Conservation (phyloP, 2,888 invertebrate species). For the Ernsta delagoae region DNA sequence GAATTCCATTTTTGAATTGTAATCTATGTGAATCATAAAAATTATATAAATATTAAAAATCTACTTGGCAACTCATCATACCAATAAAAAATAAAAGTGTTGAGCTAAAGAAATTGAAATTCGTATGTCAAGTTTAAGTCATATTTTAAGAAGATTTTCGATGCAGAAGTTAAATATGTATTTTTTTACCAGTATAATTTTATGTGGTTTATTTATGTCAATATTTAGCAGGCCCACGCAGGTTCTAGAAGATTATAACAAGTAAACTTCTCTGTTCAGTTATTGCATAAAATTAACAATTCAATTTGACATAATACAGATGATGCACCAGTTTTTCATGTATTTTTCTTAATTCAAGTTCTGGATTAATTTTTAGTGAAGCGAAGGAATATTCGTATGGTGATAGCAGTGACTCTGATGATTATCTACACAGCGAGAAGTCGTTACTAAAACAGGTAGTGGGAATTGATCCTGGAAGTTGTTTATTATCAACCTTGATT, state of each 20-base stretch:
- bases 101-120: background rate
- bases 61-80: no score
- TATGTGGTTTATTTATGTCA: conserved; percentile 40
- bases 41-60: no score
- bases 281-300: no score
- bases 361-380: conserved; percentile 46
- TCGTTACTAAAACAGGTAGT: conserved; percentile 14
- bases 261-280: conserved; percentile 43
- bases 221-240: conserved; percentile 53
- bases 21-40: no score
- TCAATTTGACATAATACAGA: no score
- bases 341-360: no score
- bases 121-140: background rate
- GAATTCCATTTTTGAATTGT: no score
- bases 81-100: no score
- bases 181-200: conserved; percentile 42
- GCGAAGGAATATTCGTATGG: conserved; percentile 60
- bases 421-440: conserved; percentile 46
- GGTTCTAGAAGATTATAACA: conserved; percentile 52
- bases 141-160: conserved; percentile 7
- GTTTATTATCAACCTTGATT: no score
- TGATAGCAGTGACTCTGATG: conserved; percentile 50
- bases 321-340: no score
- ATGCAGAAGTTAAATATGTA: conserved; percentile 50
- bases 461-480: background rate